Conservation (phyloP, 2,113 vertebrate genomes). For the Callopanchax toddi region DNA sequence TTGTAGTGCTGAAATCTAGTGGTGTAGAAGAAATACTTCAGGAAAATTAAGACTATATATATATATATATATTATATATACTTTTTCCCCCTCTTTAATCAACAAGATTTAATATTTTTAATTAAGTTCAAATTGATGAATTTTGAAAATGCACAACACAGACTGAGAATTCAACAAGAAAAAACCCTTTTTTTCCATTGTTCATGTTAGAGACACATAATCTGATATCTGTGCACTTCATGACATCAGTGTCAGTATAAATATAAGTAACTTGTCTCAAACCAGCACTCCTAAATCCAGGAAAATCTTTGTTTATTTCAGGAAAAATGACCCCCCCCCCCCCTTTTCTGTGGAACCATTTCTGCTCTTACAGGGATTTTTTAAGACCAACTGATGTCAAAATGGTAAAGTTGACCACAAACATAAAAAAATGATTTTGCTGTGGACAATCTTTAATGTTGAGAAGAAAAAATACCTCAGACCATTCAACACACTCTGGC, state of each 20-base stretch:
- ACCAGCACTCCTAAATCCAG: constrained; percentile 36
- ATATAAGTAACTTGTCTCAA: too few relatives aligned
- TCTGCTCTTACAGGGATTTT: not conserved
- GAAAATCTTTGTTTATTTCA: not conserved
- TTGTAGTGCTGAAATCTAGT: constrained; percentile 9
- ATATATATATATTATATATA: too few relatives aligned
- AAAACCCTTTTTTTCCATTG: not conserved
- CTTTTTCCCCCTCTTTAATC: too few relatives aligned
- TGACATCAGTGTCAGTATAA: not conserved
- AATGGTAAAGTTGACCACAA: constrained; percentile 10
- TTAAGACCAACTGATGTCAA: constrained; percentile 20
- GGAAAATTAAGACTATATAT: too few relatives aligned
- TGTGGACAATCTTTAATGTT: constrained; percentile 66
- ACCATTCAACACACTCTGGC: constrained; percentile 17
- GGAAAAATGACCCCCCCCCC: not conserved
- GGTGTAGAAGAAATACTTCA: constrained; percentile 6
- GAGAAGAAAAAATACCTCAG: constrained; percentile 47
- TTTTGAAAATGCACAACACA: too few relatives aligned
- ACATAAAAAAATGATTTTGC: constrained; percentile 34
- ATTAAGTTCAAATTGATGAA: too few relatives aligned
- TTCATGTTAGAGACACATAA: not conserved
- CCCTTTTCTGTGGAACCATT: constrained; percentile 9
- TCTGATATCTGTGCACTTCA: constrained; percentile 1
- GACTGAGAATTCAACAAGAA: too few relatives aligned
- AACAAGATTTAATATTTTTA: too few relatives aligned